Base-by-base conservation (phyloP, 2,113 vertebrate genomes). In the Ciconia stormi region DNA sequence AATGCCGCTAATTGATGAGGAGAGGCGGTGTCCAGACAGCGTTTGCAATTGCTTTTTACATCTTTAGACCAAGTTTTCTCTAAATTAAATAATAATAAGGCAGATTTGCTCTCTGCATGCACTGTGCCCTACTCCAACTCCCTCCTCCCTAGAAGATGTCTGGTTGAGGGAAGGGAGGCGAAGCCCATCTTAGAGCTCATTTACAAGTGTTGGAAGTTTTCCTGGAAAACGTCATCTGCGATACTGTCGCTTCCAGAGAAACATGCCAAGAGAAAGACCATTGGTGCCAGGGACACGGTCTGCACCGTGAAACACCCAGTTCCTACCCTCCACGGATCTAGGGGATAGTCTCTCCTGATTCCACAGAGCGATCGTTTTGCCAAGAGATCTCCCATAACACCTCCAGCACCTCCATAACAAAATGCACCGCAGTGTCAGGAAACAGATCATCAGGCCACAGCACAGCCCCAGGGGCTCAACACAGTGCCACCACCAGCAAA, bases 211-310 rank as follows among this genome's bases (percentile, higher is more conserved):
- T 96, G 96, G 96, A 96, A 79, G 25, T 61, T 69, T 82, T 96
- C 96, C 96, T 58, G 30, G 93, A 91, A 96, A 94, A 96, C 13
- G 0, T 91, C 95, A 88, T 90, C 66, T 82, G 66, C 0, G 13
- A 92, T 85, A 85, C 62, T 96, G 96, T 97, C 90, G 80, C 96
- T 96, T 93, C 93, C 92, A 85, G 13, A 87, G 40, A 59, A 59
- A 70, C 32, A 8, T n/a, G 96, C 92, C 90, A 97, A 97, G 82
- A 96, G 93, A 96, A 95, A 93, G 82, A 73, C 78, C 82, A 85
- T 4, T 1, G 6, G 78, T 97, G 95, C 95, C 95, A 96, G 74
- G 78, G 87, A 91, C 84, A 89, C 0, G 8, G 69, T 21, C 81
- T 61, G 77, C 67, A 44, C 87, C 58, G 2, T 17, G 34, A 38